Evolutionary conservation across 2,113 vertebrate genomes (phyloP).

Genomic region (Gymnobelideus leadbeateri): DNA sequence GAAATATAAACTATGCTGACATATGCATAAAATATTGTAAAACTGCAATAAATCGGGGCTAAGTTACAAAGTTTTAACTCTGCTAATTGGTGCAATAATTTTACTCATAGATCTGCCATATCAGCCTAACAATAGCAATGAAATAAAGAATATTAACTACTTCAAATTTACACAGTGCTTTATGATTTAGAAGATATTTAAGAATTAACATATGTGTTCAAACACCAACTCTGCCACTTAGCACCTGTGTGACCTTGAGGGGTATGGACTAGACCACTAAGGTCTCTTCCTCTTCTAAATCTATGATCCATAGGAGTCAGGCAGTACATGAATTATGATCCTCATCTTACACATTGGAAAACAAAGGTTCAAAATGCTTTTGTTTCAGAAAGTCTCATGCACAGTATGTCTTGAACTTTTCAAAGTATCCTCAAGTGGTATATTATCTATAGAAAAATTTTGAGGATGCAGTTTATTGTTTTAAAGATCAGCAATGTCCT

Average conservation of each 20-base stretch:
- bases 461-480: neutral
- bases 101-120: neutral
- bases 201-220: neutral
- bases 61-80: neutral
- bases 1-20: neutral
- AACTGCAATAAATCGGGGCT: neutral
- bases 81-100: neutral
- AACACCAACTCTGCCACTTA: neutral
- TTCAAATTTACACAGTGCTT: neutral
- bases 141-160: neutral
- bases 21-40: neutral
- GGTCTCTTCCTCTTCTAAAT: neutral
- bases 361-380: neutral
- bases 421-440: conserved; percentile 1
- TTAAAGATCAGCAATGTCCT: neutral
- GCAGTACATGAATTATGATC: neutral
- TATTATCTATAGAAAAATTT: neutral
- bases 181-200: neutral
- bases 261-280: neutral
- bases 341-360: neutral
- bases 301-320: conserved; percentile 16
- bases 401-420: neutral
- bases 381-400: neutral
- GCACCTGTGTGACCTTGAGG: neutral
- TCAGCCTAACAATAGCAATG: neutral